Percentiles rank a stretch among this genome's conserved stretches.
Evolutionary conservation across 2,113 vertebrate species (phyloP).

Genomic region (Telmatochromis brachygnathus): DNA sequence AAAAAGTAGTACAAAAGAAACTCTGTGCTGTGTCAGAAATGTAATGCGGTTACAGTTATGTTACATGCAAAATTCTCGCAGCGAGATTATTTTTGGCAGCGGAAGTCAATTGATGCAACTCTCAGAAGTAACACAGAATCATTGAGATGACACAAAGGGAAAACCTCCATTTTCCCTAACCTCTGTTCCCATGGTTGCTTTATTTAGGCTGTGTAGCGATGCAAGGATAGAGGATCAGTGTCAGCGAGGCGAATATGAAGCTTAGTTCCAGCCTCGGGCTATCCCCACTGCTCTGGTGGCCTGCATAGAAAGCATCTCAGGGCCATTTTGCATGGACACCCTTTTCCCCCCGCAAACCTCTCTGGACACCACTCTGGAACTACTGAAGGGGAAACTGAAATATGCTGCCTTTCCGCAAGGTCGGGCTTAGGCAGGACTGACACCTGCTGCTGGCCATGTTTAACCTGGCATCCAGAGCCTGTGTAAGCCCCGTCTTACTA

Average conservation of each 20-base stretch:
- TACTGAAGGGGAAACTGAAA: conserved; percentile 51
- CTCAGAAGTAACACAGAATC: not conserved
- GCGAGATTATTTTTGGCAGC: not conserved
- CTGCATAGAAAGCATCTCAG: conserved; percentile 17
- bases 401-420: conserved; percentile 41
- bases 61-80: not conserved
- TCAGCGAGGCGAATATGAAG: conserved; percentile 31
- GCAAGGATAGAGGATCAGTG: conserved; percentile 47
- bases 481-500: not conserved
- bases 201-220: conserved; percentile 44
- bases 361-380: conserved; percentile 21
- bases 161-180: not conserved
- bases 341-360: not conserved
- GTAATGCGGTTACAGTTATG: not conserved
- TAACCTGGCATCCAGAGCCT: conserved; percentile 1
- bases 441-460: conserved; percentile 33
- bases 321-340: conserved; percentile 18
- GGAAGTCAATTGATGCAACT: not conserved
- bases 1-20: conserved; percentile 10
- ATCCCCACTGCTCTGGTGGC: conserved; percentile 39
- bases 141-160: conserved; percentile 22
- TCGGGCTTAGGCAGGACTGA: conserved; percentile 23
- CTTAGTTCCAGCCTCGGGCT: conserved; percentile 56
- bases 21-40: not conserved
- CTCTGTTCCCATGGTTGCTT: conserved; percentile 15